Conservation (phyloP, 2,797 vertebrate species). For the Otus scops region DNA sequence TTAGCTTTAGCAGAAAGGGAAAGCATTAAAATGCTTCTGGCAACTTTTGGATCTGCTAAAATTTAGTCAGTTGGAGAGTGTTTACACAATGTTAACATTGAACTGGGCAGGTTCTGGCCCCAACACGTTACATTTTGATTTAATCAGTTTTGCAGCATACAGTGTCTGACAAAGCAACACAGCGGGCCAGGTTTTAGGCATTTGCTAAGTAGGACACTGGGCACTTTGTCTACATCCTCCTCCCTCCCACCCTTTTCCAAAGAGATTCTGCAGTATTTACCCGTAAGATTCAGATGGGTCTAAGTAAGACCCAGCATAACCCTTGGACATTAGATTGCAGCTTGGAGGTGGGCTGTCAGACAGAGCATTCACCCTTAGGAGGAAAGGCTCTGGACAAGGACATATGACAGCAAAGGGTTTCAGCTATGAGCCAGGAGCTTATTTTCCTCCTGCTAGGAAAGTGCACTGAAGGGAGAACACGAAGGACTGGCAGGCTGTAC, state of each 20-base stretch:
- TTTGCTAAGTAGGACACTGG: neutral
- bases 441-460: neutral
- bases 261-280: neutral
- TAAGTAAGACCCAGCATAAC: neutral
- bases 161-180: neutral
- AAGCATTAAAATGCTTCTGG: constrained; percentile 48
- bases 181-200: rapidly evolving
- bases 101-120: neutral
- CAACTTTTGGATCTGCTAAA: constrained; percentile 20
- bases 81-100: constrained; percentile 45
- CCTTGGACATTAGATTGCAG: neutral
- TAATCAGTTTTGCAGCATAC: neutral
- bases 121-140: neutral
- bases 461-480: neutral
- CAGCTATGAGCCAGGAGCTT: neutral
- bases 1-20: neutral
- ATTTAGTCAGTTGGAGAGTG: constrained; percentile 31
- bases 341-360: neutral
- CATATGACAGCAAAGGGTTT: neutral
- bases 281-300: neutral
- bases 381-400: neutral
- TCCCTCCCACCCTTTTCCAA: neutral
- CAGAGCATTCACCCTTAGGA: rapidly evolving
- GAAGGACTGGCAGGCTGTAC: neutral
- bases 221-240: neutral